A percentile compares a stretch with the other conserved stretches of the same genome.
phyloP scores from a whole-genome alignment of 2,797 vertebrate species.

The Cossypha polioptera region DNA sequence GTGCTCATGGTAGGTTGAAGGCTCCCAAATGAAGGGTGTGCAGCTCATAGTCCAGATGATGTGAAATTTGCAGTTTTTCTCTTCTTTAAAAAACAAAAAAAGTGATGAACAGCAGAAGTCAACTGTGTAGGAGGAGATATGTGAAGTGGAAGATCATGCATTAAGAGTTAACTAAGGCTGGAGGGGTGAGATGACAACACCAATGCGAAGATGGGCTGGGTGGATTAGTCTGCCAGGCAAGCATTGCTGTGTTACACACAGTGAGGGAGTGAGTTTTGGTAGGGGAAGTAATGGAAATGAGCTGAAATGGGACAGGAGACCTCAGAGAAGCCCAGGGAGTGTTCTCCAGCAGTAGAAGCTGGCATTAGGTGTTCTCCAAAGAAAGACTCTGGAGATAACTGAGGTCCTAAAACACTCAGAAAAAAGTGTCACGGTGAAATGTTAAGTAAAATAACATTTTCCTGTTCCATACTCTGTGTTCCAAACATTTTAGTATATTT shows the following conservation, averaged over 20 bases:
- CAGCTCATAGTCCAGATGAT: background rate
- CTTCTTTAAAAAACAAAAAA: background rate
- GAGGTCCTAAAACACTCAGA: background rate
- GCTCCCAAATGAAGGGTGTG: background rate
- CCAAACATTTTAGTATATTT: background rate
- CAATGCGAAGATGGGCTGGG: accelerated
- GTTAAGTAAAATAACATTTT: background rate
- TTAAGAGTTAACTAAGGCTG: background rate
- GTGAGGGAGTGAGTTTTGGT: background rate
- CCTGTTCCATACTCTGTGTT: background rate
- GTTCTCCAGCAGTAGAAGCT: background rate
- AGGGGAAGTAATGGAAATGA: background rate
- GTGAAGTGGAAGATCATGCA: background rate
- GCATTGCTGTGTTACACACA: background rate
- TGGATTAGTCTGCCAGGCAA: background rate
- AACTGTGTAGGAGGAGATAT: background rate
- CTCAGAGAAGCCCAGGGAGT: background rate
- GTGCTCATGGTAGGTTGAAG: background rate
- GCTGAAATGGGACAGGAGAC: background rate
- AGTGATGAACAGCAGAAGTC: background rate
- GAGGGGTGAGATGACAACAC: background rate
- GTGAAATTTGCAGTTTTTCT: background rate
- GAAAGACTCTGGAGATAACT: background rate
- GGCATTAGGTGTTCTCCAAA: background rate
- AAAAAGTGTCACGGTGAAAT: background rate